These are phyloP conservation scores for Hyperoodon ampullatus DNA, from an alignment of 2,113 vertebrate species.

Conservation along the genomic window DNA sequence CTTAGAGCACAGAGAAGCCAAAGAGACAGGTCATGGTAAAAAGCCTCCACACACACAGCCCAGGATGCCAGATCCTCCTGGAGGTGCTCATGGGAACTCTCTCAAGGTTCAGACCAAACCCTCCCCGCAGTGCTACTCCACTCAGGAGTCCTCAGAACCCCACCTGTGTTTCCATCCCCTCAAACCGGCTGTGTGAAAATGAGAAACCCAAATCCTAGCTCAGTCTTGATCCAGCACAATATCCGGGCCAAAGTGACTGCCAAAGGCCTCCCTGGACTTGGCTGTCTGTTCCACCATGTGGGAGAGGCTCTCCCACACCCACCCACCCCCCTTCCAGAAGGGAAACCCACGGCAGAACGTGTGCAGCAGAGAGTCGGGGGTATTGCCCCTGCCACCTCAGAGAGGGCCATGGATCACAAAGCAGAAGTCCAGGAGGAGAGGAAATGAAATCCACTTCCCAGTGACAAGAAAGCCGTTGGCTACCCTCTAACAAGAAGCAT, in stretches of 20 bases:
- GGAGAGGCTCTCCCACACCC: background rate
- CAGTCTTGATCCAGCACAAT: background rate
- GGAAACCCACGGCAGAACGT: background rate
- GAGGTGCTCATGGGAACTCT: background rate
- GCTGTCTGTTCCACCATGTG: background rate
- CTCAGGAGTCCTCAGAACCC: background rate
- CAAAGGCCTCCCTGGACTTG: conserved; percentile 33
- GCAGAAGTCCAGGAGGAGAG: background rate
- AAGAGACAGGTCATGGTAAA: background rate
- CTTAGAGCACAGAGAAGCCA: background rate
- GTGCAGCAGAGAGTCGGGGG: background rate
- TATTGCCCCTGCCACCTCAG: background rate
- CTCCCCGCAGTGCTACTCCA: background rate
- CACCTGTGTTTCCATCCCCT: background rate
- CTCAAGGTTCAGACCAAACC: background rate
- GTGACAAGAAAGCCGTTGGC: background rate
- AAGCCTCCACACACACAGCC: background rate
- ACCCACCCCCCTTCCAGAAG: background rate
- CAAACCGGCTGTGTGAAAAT: conserved; percentile 19
- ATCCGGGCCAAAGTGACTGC: background rate
- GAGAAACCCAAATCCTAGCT: conserved; percentile 52
- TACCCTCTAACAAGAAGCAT: background rate
- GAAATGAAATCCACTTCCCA: background rate
- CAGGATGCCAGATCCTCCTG: background rate
- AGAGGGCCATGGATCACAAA: background rate